phyloP scores from a whole-genome alignment of 2,888 invertebrate genomes.

The Drosophila diplacantha region DNA sequence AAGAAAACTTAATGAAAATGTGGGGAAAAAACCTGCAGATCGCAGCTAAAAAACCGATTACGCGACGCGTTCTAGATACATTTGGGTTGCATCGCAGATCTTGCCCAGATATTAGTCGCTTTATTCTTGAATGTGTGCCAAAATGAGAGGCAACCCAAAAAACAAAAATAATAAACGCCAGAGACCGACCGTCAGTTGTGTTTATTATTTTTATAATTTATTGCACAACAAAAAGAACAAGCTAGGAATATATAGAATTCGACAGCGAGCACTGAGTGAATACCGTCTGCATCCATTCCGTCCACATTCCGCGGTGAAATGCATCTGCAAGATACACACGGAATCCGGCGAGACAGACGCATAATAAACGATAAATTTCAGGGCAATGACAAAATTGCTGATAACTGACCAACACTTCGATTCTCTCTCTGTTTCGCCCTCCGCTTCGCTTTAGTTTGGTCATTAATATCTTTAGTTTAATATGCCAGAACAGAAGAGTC shows the following conservation, averaged over 20 bases:
- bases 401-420: slow-evolving; percentile 51
- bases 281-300: slow-evolving; percentile 16
- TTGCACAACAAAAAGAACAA: slow-evolving; percentile 47
- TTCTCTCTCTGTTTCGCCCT: slow-evolving; percentile 9
- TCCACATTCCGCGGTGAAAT: slow-evolving; percentile 44
- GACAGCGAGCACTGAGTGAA: slow-evolving; percentile 10
- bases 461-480: slow-evolving; percentile 57
- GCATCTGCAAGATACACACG: slow-evolving; percentile 62
- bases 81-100: slow-evolving; percentile 41
- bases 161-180: slow-evolving; percentile 12
- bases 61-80: slow-evolving; percentile 66
- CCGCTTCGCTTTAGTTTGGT: slow-evolving; percentile 40
- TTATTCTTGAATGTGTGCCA: slow-evolving; percentile 53
- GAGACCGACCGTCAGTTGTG: slow-evolving; percentile 27
- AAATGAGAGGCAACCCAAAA: slow-evolving; percentile 35
- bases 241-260: slow-evolving; percentile 9
- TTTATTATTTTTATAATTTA: slow-evolving; percentile 51
- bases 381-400: slow-evolving; percentile 70
- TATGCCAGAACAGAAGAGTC: slow-evolving; percentile 16
- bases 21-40: slow-evolving; percentile 28
- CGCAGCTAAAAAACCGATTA: slow-evolving; percentile 57
- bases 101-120: slow-evolving; percentile 25
- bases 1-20: slow-evolving; percentile 12
- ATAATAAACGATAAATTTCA: slow-evolving; percentile 64
- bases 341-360: slow-evolving; percentile 33